These are phyloP conservation scores for Thamnophis elegans DNA, from an alignment of 2,797 vertebrate genomes.

Conservation along the genomic window DNA sequence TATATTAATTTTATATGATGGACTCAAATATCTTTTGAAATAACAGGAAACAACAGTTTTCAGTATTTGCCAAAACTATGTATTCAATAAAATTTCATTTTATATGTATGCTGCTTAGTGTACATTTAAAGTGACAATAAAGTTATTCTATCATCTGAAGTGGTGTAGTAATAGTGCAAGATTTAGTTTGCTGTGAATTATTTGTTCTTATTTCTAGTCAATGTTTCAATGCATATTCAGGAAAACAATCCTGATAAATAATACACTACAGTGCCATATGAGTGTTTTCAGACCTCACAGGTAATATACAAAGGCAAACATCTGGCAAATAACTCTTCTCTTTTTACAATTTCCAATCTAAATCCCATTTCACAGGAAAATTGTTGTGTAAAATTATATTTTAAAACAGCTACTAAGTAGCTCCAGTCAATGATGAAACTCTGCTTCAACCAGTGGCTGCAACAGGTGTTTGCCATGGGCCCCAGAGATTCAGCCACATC, in stretches of 20 bases:
- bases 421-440: neutral
- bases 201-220: neutral
- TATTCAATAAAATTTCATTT: no score
- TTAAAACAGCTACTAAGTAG: neutral
- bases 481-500: neutral
- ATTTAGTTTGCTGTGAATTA: neutral
- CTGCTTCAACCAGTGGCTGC: neutral
- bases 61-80: neutral
- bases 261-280: neutral
- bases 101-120: no score
- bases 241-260: neutral
- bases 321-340: conserved; percentile 1
- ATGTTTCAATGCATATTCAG: neutral
- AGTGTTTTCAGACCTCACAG: neutral
- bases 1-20: neutral
- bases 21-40: neutral
- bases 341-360: neutral
- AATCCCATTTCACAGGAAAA: conserved; percentile 9
- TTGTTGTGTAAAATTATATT: conserved; percentile 1
- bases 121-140: no score
- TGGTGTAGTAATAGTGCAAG: neutral
- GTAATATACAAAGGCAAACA: conserved; percentile 24
- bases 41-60: neutral
- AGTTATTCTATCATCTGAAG: neutral
- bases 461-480: neutral